phyloP scores from a whole-genome alignment of 2,797 vertebrate genomes.

The Chelmon rostratus region DNA sequence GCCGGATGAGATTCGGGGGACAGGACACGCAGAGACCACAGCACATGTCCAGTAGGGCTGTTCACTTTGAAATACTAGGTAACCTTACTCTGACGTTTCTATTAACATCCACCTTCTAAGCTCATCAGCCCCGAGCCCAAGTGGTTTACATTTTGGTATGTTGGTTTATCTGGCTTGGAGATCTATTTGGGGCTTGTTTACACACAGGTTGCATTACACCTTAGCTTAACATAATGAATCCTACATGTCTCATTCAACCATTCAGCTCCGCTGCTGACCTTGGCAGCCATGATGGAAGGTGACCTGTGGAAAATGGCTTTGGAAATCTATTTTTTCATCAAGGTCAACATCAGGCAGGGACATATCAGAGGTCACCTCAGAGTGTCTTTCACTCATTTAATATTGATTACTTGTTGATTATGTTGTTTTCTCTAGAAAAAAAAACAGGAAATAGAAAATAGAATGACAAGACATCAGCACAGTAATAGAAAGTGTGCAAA shows the following conservation, averaged over 20 bases:
- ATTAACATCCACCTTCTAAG: constrained; percentile 35
- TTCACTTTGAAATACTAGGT: constrained; percentile 36
- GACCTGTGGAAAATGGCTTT: constrained; percentile 2
- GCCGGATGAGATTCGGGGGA: constrained; percentile 16
- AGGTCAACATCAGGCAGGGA: constrained; percentile 6
- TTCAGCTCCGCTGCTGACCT: constrained; percentile 23
- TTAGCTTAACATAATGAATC: constrained; percentile 39
- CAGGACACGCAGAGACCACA: constrained; percentile 7
- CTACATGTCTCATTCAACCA: constrained; percentile 30
- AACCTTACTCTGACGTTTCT: constrained; percentile 33
- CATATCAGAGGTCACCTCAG: not conserved
- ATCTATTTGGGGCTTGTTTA: constrained; percentile 45
- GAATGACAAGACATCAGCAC: not conserved
- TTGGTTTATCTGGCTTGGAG: constrained; percentile 27
- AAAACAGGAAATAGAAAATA: not conserved
- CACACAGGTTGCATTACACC: constrained; percentile 28
- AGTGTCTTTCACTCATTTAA: constrained; percentile 5
- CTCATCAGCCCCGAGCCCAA: constrained; percentile 16
- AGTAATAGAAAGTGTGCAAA: not conserved
- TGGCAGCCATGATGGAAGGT: constrained; percentile 19
- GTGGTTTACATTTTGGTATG: constrained; percentile 26
- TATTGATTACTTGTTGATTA: constrained; percentile 27
- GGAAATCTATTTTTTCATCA: constrained; percentile 17
- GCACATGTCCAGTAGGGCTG: constrained; percentile 12
- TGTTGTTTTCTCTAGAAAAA: not conserved